phyloP scores from a whole-genome alignment of 2,113 vertebrate species.

The Solea solea region DNA sequence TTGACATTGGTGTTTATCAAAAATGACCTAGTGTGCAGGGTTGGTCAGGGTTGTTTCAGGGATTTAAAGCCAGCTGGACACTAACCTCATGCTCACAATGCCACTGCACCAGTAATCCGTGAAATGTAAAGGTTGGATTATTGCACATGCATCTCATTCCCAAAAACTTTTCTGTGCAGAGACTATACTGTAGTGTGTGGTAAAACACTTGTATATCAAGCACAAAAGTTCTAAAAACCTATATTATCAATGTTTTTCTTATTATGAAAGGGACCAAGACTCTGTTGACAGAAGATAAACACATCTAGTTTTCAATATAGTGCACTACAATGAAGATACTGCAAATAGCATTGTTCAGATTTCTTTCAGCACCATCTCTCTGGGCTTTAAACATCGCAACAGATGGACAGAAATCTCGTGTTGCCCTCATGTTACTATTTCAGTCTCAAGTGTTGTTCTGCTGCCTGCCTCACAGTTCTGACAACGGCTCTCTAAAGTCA shows the following conservation, averaged over 20 bases:
- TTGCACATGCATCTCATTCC: conserved; percentile 2
- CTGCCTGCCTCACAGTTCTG: conserved; percentile 49
- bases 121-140: conserved; percentile 38
- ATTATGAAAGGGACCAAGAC: neutral
- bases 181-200: neutral
- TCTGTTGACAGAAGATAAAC: conserved; percentile 3
- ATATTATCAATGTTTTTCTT: neutral
- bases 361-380: conserved; percentile 58
- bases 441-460: conserved; percentile 65
- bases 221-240: neutral
- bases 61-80: conserved; percentile 58
- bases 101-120: conserved; percentile 49
- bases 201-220: too few species aligned
- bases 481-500: conserved; percentile 60
- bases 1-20: conserved; percentile 60
- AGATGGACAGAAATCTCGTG: conserved; percentile 70
- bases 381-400: conserved; percentile 53
- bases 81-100: conserved; percentile 40
- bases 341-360: conserved; percentile 62
- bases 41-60: conserved; percentile 36
- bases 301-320: conserved; percentile 1
- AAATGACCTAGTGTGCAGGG: conserved; percentile 55
- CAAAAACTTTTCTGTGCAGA: conserved; percentile 16
- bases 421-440: conserved; percentile 68
- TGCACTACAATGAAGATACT: conserved; percentile 41